These are phyloP conservation scores for Puntigrus tetrazona DNA, from an alignment of 2,113 vertebrate species.

Conservation along the genomic window DNA sequence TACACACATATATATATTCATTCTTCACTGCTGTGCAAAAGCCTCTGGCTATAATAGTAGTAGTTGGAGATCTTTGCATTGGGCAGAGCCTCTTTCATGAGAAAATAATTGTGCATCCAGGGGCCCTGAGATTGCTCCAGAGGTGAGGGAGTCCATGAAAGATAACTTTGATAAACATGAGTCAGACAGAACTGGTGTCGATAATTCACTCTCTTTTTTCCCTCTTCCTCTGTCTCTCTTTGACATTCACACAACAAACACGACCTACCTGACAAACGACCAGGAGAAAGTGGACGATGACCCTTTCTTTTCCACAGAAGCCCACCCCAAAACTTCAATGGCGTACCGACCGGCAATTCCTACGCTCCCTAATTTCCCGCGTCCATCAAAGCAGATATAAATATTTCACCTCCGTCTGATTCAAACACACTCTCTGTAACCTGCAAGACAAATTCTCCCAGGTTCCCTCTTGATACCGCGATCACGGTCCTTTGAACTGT, in stretches of 20 bases:
- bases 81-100: conserved; percentile 43
- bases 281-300: conserved; percentile 2
- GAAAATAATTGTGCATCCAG: conserved; percentile 59
- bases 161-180: conserved; percentile 57
- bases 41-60: neutral
- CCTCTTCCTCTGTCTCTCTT: conserved; percentile 10
- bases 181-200: conserved; percentile 39
- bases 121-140: conserved; percentile 51
- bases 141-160: conserved; percentile 54
- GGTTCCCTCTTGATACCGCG: neutral
- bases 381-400: conserved; percentile 10
- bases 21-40: neutral
- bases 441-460: conserved; percentile 18
- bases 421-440: conserved; percentile 7
- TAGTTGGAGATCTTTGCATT: neutral
- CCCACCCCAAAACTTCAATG: conserved; percentile 9
- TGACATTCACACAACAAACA: conserved; percentile 32
- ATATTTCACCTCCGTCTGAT: conserved; percentile 33
- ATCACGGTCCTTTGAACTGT: conserved; percentile 21
- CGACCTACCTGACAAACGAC: conserved; percentile 33
- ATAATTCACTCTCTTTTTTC: conserved; percentile 42
- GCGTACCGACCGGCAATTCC: neutral
- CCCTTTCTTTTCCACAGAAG: neutral
- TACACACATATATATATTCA: too few relatives aligned
- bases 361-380: neutral